Evolutionary conservation across 2,797 vertebrate genomes (phyloP).

Genomic region (Mus minutoides): DNA sequence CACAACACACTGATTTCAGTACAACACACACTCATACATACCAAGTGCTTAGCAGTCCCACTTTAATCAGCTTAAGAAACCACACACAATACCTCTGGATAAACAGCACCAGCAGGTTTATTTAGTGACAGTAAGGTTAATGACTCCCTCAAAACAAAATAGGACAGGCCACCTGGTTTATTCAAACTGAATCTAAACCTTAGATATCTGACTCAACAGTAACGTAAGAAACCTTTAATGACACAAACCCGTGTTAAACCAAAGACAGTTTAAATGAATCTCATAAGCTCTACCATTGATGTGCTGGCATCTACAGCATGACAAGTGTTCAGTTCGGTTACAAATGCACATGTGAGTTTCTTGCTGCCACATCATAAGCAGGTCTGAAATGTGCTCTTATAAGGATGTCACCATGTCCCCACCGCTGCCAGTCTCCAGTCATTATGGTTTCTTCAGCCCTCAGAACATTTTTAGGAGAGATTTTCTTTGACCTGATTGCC

Average conservation of each 20-base stretch:
- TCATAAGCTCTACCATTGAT: constrained; percentile 52
- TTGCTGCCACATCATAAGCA: constrained; percentile 42
- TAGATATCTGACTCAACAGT: constrained; percentile 67
- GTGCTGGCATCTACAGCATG: constrained; percentile 62
- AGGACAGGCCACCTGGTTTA: constrained; percentile 73
- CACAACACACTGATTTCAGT: background rate
- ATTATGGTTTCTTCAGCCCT: constrained; percentile 52
- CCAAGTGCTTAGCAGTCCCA: background rate
- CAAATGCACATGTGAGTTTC: constrained; percentile 67
- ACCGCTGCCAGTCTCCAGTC: constrained; percentile 36
- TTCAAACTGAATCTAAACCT: constrained; percentile 71
- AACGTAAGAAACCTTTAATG: constrained; percentile 64
- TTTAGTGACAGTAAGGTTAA: constrained; percentile 54
- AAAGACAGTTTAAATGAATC: constrained; percentile 58
- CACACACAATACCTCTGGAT: background rate
- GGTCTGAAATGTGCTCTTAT: constrained; percentile 16
- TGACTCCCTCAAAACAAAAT: constrained; percentile 68
- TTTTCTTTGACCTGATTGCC: constrained; percentile 63
- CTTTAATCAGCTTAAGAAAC: background rate
- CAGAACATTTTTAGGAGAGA: constrained; percentile 65
- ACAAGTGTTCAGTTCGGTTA: constrained; percentile 61
- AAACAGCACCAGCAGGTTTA: constrained; percentile 29
- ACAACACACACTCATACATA: background rate
- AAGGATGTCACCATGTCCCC: constrained; percentile 40
- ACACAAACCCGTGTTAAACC: constrained; percentile 65